Conservation (phyloP, 2,113 vertebrate genomes). For the Xiphophorus hellerii region DNA sequence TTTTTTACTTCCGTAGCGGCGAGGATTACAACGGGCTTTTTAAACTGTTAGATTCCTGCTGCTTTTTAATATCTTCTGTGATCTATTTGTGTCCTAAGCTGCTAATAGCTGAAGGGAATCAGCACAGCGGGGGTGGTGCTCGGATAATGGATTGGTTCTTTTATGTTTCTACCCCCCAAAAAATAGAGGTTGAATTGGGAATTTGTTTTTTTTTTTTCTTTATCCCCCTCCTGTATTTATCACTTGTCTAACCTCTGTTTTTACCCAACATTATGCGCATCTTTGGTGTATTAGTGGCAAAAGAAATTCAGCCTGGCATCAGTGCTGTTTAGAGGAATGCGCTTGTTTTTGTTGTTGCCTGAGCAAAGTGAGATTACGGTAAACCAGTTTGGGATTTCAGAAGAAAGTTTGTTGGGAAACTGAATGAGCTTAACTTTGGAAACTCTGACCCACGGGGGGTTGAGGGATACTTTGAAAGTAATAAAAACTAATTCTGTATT, state of each 20-base stretch:
- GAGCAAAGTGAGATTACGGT: constrained; percentile 13
- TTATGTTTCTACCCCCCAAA: constrained; percentile 51
- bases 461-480: constrained; percentile 31
- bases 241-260: constrained; percentile 31
- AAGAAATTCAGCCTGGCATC: constrained; percentile 12
- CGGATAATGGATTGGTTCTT: constrained; percentile 72
- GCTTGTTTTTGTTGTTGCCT: constrained; percentile 20
- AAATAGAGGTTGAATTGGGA: constrained; percentile 42
- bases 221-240: constrained; percentile 23
- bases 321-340: constrained; percentile 22
- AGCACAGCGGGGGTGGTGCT: constrained; percentile 62
- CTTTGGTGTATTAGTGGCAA: neutral
- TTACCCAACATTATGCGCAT: constrained; percentile 16
- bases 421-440: constrained; percentile 39
- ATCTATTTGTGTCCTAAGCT: constrained; percentile 77
- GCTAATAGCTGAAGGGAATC: constrained; percentile 73
- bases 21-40: constrained; percentile 60
- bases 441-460: constrained; percentile 44
- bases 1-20: constrained; percentile 19
- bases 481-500: constrained; percentile 49
- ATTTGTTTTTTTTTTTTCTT: constrained; percentile 24
- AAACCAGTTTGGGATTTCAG: constrained; percentile 42
- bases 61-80: constrained; percentile 76
- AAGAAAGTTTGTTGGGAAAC: constrained; percentile 19
- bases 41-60: constrained; percentile 70